phyloP scores from a whole-genome alignment of 2,113 vertebrate species.

The Datnioides undecimradiatus region DNA sequence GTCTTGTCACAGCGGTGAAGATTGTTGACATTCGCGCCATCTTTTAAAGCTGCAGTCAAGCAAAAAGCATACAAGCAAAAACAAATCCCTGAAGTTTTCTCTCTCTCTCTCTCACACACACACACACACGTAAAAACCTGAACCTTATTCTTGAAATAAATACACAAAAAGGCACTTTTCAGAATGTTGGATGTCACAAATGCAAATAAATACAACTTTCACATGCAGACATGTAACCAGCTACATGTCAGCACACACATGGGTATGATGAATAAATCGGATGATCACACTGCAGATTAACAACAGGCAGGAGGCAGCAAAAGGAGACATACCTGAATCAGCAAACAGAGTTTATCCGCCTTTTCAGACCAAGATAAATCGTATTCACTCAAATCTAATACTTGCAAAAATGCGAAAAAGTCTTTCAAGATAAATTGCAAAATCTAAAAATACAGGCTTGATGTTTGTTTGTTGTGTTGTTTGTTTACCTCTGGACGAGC shows the following conservation, averaged over 20 bases:
- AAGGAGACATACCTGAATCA: background rate
- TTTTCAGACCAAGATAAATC: background rate
- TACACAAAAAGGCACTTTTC: conserved; percentile 29
- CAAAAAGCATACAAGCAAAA: background rate
- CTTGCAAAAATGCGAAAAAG: background rate
- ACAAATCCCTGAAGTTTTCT: background rate
- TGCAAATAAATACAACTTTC: conserved; percentile 18
- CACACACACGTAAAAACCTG: background rate
- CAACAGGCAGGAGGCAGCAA: background rate
- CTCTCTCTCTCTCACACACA: too few relatives aligned
- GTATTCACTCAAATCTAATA: background rate
- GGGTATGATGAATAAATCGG: background rate
- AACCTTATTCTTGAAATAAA: conserved; percentile 22
- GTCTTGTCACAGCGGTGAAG: background rate
- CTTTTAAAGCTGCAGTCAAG: background rate
- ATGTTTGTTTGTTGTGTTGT: background rate
- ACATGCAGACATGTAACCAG: conserved; percentile 9
- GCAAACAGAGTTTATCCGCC: background rate
- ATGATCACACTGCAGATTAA: background rate
- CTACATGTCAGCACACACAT: background rate
- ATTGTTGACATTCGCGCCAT: background rate
- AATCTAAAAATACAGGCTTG: background rate
- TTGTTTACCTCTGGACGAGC: conserved; percentile 17
- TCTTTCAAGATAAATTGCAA: background rate
- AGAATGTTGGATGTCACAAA: conserved; percentile 11